Base-by-base conservation (phyloP, 2,797 vertebrate species). In the Aulostomus chinensis region DNA sequence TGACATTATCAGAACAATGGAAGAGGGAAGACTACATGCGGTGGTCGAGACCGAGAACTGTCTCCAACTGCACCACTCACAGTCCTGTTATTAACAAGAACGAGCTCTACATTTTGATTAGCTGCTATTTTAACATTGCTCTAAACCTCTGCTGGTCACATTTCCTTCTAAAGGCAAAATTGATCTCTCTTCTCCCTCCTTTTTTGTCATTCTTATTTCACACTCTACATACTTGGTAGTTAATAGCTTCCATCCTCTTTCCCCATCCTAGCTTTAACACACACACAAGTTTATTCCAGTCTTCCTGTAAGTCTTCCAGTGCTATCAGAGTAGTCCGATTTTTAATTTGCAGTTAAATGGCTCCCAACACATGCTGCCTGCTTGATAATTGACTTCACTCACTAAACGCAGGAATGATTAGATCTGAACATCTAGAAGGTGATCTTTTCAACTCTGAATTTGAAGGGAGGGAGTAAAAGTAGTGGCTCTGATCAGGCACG, bases 191-290 rank as follows among this genome's bases (percentile, higher is more conserved):
- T 79, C 82, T 76, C 73, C 75, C 78, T 81, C 78, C n/a, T n/a
- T 85, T 88, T 89, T 86, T 82, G 84, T 89, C 86, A 85, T 80
- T 88, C 79, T 88, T 89, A 88, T 91, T 90, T 91, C 87, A 91
- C 75, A 84, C 90, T 91, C 89, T 89, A 84, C 89, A 90, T 89
- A 90, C 80, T 88, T 81, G 77, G 83, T 86, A 78, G 81, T 88
- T 91, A 89, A 91, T 90, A 80, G 83, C 83, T 83, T 91, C 80
- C 74, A 81, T 87, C 73, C 74, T 57, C 68, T 83, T 77, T 72
- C 80, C 71, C 57, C 68, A 42, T 68, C 57, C 32, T 78, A 79
- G 68, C 72, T 80, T 64, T 68, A 59, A 64, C 56, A 26, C 69
- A 40, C 51, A 41, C 70, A 65, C 76, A 84, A 81, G 79, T 86